Conservation (phyloP, 2,888 invertebrate species). For the Aproaerema taeniolella region DNA sequence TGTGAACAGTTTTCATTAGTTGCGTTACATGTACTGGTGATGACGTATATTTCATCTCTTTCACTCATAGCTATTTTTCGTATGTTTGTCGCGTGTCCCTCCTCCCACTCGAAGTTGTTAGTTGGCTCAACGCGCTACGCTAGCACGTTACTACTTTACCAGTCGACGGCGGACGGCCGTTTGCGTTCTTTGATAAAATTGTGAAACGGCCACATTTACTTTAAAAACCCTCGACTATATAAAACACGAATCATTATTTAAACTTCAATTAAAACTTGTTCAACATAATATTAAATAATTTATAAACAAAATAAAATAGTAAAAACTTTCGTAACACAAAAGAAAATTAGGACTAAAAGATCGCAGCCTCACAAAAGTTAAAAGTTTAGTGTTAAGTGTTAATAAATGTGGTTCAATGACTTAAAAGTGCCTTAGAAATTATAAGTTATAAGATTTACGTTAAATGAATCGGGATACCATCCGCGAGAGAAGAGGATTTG, state of each 20-base stretch:
- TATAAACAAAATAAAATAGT: constrained; percentile 14
- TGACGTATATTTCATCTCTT: constrained; percentile 47
- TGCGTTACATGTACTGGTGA: constrained; percentile 55
- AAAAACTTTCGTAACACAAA: constrained; percentile 2
- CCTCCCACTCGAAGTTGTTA: constrained; percentile 59
- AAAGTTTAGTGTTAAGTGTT: constrained; percentile 61
- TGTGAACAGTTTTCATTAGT: constrained; percentile 51
- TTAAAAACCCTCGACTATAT: constrained; percentile 33
- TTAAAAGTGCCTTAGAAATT: constrained; percentile 40
- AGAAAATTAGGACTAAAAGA: constrained; percentile 13
- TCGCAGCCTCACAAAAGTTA: constrained; percentile 39
- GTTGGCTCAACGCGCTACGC: constrained; percentile 38
- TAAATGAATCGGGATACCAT: constrained; percentile 45
- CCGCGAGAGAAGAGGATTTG: constrained; percentile 50
- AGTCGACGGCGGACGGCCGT: constrained; percentile 64
- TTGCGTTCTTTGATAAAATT: constrained; percentile 41
- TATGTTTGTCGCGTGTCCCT: constrained; percentile 49
- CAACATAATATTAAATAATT: constrained; percentile 18
- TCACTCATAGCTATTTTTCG: constrained; percentile 25
- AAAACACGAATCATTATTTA: constrained; percentile 24
- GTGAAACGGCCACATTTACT: constrained; percentile 33
- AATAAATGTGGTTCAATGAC: constrained; percentile 45
- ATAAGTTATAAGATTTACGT: constrained; percentile 30
- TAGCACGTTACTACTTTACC: constrained; percentile 56
- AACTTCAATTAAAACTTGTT: constrained; percentile 26